Evolutionary conservation across 1,140 invertebrate species (phyloP).

Genomic region (Ctenoplectra terminalis): DNA sequence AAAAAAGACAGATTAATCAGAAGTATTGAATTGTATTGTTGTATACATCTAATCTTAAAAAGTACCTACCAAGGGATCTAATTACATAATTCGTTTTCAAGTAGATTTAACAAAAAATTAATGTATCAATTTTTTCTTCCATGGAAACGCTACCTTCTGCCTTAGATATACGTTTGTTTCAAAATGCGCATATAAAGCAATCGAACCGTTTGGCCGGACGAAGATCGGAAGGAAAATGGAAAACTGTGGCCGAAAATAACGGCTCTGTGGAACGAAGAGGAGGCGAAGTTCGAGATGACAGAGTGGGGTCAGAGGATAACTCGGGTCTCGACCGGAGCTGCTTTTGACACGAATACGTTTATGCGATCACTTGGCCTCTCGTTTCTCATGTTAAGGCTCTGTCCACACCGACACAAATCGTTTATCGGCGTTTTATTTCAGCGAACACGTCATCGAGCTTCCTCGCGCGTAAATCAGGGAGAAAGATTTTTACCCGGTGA

Average conservation of each 20-base stretch:
- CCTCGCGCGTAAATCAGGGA: neutral
- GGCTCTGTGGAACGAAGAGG: conserved; percentile 37
- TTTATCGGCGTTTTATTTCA: conserved; percentile 38
- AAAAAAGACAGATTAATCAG: no score
- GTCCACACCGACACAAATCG: conserved; percentile 46
- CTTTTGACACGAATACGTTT: conserved; percentile 81
- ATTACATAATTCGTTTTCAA: no score
- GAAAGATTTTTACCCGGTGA: conserved; percentile 25
- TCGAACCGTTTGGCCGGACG: neutral
- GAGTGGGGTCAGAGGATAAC: conserved; percentile 81
- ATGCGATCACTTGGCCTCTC: conserved; percentile 75
- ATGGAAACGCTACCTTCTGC: neutral
- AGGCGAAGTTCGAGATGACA: conserved; percentile 78
- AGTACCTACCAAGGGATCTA: no score
- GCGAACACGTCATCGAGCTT: neutral
- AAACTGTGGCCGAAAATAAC: conserved; percentile 58
- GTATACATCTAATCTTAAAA: no score
- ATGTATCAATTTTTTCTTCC: no score
- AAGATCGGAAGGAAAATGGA: conserved; percentile 16
- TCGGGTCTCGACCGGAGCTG: conserved; percentile 78
- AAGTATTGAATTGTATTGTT: no score
- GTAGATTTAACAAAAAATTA: neutral
- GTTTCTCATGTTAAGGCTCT: conserved; percentile 69
- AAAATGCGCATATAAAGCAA: conserved; percentile 8
- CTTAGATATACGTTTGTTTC: neutral